phyloP scores from a whole-genome alignment of 2,888 invertebrate genomes.

The Protophormia terraenovae region DNA sequence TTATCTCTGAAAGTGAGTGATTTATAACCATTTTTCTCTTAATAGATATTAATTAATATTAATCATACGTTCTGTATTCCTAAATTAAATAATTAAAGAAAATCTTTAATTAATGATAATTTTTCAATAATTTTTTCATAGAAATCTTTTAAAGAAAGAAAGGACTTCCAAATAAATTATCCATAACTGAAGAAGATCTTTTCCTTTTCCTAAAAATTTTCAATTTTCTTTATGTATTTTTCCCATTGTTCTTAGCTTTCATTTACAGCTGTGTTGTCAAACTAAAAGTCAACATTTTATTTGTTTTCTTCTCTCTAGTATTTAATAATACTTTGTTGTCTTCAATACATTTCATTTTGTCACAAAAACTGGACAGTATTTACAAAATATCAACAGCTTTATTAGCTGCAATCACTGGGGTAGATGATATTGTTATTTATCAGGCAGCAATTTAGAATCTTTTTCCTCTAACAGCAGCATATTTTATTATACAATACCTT shows the following conservation, averaged over 20 bases:
- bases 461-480: neutral
- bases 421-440: constrained; percentile 43
- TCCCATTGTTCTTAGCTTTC: neutral
- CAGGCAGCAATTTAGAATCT: neutral
- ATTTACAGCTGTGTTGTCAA: neutral
- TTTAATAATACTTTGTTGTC: neutral
- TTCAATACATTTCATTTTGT: constrained; percentile 3
- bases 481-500: neutral
- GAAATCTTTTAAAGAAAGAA: too few relatives aligned
- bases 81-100: neutral
- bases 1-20: neutral
- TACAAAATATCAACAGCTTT: constrained; percentile 26
- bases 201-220: neutral
- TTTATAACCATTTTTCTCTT: neutral
- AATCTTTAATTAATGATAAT: neutral
- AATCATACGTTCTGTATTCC: neutral
- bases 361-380: neutral
- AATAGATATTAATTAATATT: neutral
- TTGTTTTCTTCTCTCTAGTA: neutral
- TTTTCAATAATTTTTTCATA: neutral
- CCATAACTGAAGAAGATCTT: neutral
- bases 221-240: neutral
- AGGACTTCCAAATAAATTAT: too few relatives aligned
- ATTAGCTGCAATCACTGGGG: neutral
- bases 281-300: constrained; percentile 1